Percentiles rank a stretch among this genome's conserved stretches.
phyloP scores from a whole-genome alignment of 2,797 vertebrate species.

The Danio aesculapii region DNA sequence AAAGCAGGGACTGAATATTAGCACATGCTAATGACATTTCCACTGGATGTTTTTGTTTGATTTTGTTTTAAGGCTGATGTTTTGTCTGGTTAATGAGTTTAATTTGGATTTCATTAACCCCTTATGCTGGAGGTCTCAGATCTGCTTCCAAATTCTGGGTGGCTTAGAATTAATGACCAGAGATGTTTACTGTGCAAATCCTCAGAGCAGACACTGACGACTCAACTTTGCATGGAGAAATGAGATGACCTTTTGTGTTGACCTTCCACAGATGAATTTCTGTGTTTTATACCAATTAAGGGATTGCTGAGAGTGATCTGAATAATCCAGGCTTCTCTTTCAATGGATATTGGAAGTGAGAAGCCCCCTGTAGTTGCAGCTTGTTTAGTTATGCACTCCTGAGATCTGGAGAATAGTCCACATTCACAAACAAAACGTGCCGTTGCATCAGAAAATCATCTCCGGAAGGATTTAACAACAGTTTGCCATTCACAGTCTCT shows the following conservation, averaged over 20 bases:
- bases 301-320: slow-evolving; percentile 74
- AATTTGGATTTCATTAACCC: slow-evolving; percentile 85
- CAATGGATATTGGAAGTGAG: slow-evolving; percentile 65
- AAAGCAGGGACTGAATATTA: slow-evolving; percentile 74
- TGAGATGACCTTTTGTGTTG: slow-evolving; percentile 57
- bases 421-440: slow-evolving; percentile 36
- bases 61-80: slow-evolving; percentile 79
- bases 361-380: slow-evolving; percentile 54
- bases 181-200: slow-evolving; percentile 64
- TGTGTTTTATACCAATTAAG: slow-evolving; percentile 79
- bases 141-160: slow-evolving; percentile 59
- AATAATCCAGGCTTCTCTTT: slow-evolving; percentile 76
- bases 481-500: slow-evolving; percentile 23
- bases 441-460: slow-evolving; percentile 15
- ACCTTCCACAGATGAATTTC: slow-evolving; percentile 64
- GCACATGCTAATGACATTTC: slow-evolving; percentile 76
- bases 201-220: slow-evolving; percentile 58
- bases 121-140: slow-evolving; percentile 68
- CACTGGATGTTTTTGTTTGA: slow-evolving; percentile 66
- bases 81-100: slow-evolving; percentile 78
- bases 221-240: slow-evolving; percentile 69
- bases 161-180: slow-evolving; percentile 68
- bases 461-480: slow-evolving; percentile 31
- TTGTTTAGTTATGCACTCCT: slow-evolving; percentile 2
- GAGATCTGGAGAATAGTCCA: slow-evolving; percentile 8